Evolutionary conservation across 2,888 invertebrate genomes (phyloP).

Genomic region (Caenorhabditis afra): DNA sequence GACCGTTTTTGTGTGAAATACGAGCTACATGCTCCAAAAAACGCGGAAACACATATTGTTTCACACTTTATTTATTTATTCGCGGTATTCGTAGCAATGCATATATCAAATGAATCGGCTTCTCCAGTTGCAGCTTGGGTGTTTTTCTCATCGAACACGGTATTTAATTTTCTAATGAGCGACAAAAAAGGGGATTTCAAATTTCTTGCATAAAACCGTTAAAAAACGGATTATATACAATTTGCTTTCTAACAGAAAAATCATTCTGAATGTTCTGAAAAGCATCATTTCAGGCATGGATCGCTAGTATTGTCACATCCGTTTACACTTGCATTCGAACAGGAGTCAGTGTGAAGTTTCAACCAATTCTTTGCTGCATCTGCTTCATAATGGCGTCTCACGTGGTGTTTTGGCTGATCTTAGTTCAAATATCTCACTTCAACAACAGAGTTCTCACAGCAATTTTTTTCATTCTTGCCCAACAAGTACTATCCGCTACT

Average conservation of each 20-base stretch:
- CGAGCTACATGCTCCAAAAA: conserved; percentile 1
- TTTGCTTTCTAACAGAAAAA: too few species aligned
- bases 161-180: conserved; percentile 18
- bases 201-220: too few species aligned
- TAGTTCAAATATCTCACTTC: conserved; percentile 36
- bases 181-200: too few species aligned
- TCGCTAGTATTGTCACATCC: conserved; percentile 18
- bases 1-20: conserved; percentile 18
- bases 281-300: conserved; percentile 36
- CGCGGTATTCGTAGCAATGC: conserved; percentile 33
- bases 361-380: conserved; percentile 8
- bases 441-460: conserved; percentile 29
- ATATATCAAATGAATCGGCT: conserved; percentile 44
- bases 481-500: conserved; percentile 36
- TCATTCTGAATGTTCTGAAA: neutral
- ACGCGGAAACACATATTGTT: conserved; percentile 40
- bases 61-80: conserved; percentile 34
- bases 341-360: neutral
- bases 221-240: too few species aligned
- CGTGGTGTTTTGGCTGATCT: conserved; percentile 27
- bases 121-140: conserved; percentile 63
- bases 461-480: conserved; percentile 32
- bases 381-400: conserved; percentile 17
- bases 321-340: conserved; percentile 29
- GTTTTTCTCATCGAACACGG: conserved; percentile 58